phyloP scores from a whole-genome alignment of 37 sponge, comb jelly and placozoan species.

The Halisarca cf. caerulea region DNA sequence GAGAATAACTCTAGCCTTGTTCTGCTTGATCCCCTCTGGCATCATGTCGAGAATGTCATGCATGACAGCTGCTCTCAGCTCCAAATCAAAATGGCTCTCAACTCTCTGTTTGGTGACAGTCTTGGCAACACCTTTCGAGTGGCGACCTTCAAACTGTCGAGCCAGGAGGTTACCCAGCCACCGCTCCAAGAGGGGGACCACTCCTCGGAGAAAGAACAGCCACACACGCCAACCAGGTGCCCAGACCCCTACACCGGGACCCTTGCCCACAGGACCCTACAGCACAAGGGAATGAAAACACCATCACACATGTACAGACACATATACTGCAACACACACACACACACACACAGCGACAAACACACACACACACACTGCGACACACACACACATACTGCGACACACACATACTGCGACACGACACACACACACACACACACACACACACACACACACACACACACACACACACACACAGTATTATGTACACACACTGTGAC shows the following conservation, averaged over 20 bases:
- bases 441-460: too few species aligned
- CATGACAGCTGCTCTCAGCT: slow-evolving; percentile 98
- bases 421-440: too few species aligned
- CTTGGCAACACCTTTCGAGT: slow-evolving; percentile 98
- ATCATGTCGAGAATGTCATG: slow-evolving; percentile 99
- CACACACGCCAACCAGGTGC: slow-evolving; percentile 98
- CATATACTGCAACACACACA: neutral
- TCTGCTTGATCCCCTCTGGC: slow-evolving; percentile 99
- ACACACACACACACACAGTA: too few species aligned
- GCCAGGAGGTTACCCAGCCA: slow-evolving; percentile 99
- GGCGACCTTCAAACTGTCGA: slow-evolving; percentile 98
- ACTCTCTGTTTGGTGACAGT: slow-evolving; percentile 99
- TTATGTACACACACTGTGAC: too few species aligned
- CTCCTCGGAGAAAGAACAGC: slow-evolving; percentile 97
- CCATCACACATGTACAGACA: too few species aligned
- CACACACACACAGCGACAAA: neutral
- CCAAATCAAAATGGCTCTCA: slow-evolving; percentile 98
- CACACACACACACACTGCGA: neutral
- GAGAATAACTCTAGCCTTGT: slow-evolving; percentile 95
- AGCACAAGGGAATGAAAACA: neutral
- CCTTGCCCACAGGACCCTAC: slow-evolving; percentile 99
- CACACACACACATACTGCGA: too few species aligned
- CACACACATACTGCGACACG: too few species aligned
- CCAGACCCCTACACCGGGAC: slow-evolving; percentile 98
- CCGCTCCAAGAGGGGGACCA: slow-evolving; percentile 96